phyloP scores from a whole-genome alignment of 2,888 invertebrate species.

The Amphimallon solstitiale region DNA sequence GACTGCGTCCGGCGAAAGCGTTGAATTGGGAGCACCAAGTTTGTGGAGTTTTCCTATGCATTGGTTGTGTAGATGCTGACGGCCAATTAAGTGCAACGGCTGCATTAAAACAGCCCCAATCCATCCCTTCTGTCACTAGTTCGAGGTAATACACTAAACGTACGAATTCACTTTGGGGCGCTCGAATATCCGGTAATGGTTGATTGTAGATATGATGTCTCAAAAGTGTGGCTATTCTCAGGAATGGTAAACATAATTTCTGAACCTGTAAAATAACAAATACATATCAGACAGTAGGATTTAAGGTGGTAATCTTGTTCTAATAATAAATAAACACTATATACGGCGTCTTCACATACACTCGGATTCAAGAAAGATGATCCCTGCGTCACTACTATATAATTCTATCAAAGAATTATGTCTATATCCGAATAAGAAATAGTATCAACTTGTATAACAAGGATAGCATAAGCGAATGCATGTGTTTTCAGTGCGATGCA shows the following conservation, averaged over 20 bases:
- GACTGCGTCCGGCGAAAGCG: slow-evolving; percentile 67
- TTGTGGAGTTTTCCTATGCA: slow-evolving; percentile 60
- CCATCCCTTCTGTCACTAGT: slow-evolving; percentile 74
- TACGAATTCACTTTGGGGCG: slow-evolving; percentile 78
- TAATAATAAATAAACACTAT: too few species aligned
- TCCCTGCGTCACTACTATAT: too few species aligned
- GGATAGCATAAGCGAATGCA: too few species aligned
- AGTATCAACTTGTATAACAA: too few species aligned
- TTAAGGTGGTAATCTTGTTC: too few species aligned
- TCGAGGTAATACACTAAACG: slow-evolving; percentile 82
- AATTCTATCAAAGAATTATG: too few species aligned
- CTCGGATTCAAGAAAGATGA: too few species aligned
- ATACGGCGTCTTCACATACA: too few species aligned
- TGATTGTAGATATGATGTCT: slow-evolving; percentile 79
- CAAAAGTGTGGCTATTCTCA: slow-evolving; percentile 84
- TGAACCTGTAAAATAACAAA: slow-evolving; percentile 69
- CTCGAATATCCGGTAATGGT: slow-evolving; percentile 74
- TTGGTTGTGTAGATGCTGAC: slow-evolving; percentile 58
- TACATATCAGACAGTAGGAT: too few species aligned
- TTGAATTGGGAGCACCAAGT: slow-evolving; percentile 78
- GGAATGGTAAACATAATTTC: slow-evolving; percentile 82
- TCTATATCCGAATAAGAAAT: too few species aligned
- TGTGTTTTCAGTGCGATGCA: too few species aligned
- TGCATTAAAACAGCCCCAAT: slow-evolving; percentile 74
- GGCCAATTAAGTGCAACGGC: slow-evolving; percentile 72